phyloP scores from a whole-genome alignment of 37 sponge, comb jelly and placozoan genomes.

The Axinella damicornis region DNA sequence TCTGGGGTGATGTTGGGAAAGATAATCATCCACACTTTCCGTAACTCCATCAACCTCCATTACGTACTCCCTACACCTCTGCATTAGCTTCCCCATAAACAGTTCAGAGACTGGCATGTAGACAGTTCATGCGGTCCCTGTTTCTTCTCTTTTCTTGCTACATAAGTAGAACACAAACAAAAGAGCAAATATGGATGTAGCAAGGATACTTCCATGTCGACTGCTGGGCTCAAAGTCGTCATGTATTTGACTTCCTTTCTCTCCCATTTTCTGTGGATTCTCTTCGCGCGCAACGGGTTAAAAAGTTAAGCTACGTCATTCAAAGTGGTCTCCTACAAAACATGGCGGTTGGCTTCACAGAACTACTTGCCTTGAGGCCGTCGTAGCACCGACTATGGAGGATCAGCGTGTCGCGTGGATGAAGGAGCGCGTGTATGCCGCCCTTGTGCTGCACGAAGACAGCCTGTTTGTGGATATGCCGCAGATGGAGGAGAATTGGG shows the following conservation, averaged over 20 bases:
- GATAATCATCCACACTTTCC: neutral
- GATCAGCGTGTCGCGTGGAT: slow-evolving; percentile 89
- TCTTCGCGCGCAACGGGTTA: too few relatives aligned
- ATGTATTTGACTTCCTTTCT: too few relatives aligned
- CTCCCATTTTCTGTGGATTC: too few relatives aligned
- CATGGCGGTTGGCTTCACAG: too few relatives aligned
- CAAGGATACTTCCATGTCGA: neutral
- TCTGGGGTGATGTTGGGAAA: neutral
- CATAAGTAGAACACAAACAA: neutral
- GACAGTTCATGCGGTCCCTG: neutral
- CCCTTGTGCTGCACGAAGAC: slow-evolving; percentile 77
- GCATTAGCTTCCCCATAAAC: neutral
- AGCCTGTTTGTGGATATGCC: slow-evolving; percentile 78
- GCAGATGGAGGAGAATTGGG: slow-evolving; percentile 56
- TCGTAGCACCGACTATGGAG: slow-evolving; percentile 55
- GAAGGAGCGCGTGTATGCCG: slow-evolving; percentile 75
- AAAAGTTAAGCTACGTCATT: neutral
- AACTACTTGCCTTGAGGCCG: neutral
- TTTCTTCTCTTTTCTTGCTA: neutral
- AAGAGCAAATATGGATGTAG: neutral
- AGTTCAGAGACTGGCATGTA: neutral
- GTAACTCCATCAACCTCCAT: neutral
- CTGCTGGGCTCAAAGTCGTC: too few relatives aligned
- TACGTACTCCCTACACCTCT: slow-evolving; percentile 2
- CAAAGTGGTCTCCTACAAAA: neutral